phyloP scores from a whole-genome alignment of 2,797 vertebrate genomes.

The Sebastes kiyomatsui region DNA sequence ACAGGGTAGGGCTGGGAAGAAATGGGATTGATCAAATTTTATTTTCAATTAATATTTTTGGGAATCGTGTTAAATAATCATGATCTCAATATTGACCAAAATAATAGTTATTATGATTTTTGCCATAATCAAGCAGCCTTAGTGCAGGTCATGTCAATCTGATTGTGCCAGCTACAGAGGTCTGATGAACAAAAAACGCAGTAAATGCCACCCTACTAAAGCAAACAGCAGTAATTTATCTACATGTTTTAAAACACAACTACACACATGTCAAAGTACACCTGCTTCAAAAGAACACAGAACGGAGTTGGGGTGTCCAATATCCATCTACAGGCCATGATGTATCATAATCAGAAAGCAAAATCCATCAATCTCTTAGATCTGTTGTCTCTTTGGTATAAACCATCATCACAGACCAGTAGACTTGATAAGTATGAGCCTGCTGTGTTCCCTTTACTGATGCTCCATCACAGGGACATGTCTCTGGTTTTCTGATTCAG shows the following conservation, averaged over 20 bases:
- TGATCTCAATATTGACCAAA: not conserved
- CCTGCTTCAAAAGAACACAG: not conserved
- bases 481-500: not conserved
- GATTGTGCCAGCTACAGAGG: not conserved
- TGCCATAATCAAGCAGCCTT: not conserved
- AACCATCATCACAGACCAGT: not conserved
- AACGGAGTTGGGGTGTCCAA: not conserved
- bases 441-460: not conserved
- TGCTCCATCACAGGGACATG: conserved; percentile 5
- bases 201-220: not conserved
- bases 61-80: not conserved
- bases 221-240: not conserved
- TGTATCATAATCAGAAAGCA: not conserved
- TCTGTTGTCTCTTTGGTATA: not conserved
- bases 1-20: no score
- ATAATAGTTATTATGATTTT: not conserved
- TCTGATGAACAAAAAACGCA: not conserved
- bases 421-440: not conserved
- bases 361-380: not conserved
- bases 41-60: no score
- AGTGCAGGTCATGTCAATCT: not conserved
- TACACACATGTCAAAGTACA: not conserved
- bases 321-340: not conserved
- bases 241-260: not conserved
- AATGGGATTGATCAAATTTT: no score